These are phyloP conservation scores for Molorchus minor DNA, from an alignment of 2,888 invertebrate species.

Conservation along the genomic window DNA sequence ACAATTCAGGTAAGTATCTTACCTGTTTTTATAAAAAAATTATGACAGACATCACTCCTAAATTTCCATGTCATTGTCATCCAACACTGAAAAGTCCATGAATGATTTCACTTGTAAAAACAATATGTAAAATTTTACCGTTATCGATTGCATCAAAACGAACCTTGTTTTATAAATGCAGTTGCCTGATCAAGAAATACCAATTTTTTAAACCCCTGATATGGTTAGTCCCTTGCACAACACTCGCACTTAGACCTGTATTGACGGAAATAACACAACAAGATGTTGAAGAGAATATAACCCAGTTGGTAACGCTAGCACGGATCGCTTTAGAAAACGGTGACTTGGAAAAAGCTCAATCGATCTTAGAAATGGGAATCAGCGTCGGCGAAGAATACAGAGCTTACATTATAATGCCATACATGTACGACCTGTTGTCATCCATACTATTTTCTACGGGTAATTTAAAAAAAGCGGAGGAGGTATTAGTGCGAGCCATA, in stretches of 20 bases:
- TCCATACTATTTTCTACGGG: conserved; percentile 61
- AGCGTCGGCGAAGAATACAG: conserved; percentile 60
- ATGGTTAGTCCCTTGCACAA: conserved; percentile 1
- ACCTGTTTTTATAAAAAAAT: neutral
- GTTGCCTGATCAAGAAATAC: too few relatives aligned
- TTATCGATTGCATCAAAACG: neutral
- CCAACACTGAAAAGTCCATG: conserved; percentile 22
- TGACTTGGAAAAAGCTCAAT: conserved; percentile 59
- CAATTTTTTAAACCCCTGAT: conserved; percentile 1
- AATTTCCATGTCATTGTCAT: conserved; percentile 23
- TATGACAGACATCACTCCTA: conserved; percentile 2
- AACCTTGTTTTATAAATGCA: too few relatives aligned
- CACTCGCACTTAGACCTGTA: conserved; percentile 8
- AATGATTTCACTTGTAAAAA: conserved; percentile 27
- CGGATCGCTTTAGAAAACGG: conserved; percentile 57
- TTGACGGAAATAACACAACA: conserved; percentile 29
- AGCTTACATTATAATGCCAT: conserved; percentile 56
- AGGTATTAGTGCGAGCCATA: conserved; percentile 58
- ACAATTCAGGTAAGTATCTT: too few relatives aligned
- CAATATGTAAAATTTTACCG: conserved; percentile 11
- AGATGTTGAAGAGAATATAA: conserved; percentile 59
- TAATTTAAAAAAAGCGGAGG: conserved; percentile 59
- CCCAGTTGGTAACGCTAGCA: conserved; percentile 57
- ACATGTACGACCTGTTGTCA: conserved; percentile 62
- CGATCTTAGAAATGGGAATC: conserved; percentile 59